Percentiles rank a stretch among this genome's conserved stretches.
Evolutionary conservation across 2,797 vertebrate species (phyloP).

Genomic region (Lindbergichthys nudifrons): DNA sequence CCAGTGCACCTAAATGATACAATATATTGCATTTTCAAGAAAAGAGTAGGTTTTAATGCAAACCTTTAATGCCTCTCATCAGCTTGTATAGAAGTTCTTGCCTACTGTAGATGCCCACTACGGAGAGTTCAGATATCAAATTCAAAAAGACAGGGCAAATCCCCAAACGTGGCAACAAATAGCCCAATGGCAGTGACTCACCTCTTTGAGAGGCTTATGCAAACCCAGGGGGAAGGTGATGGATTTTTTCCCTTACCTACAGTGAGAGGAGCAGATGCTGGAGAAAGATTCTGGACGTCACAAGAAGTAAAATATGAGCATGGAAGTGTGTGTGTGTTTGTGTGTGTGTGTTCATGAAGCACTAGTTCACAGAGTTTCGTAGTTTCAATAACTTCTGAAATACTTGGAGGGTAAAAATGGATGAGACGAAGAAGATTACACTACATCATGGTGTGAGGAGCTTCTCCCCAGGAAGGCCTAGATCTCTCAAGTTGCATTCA

Average conservation of each 20-base stretch:
- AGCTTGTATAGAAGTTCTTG: conserved; percentile 36
- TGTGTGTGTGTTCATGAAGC: conserved; percentile 52
- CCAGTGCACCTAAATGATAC: conserved; percentile 11
- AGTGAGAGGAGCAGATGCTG: conserved; percentile 88
- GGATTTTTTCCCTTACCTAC: conserved; percentile 87
- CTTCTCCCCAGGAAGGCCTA: conserved; percentile 48
- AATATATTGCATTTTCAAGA: conserved; percentile 25
- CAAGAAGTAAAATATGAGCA: conserved; percentile 84
- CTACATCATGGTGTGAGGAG: conserved; percentile 36
- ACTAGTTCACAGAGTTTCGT: conserved; percentile 72
- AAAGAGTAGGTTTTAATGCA: conserved; percentile 24
- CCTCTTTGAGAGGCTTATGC: conserved; percentile 87
- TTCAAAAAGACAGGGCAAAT: conserved; percentile 82
- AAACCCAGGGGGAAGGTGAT: conserved; percentile 88
- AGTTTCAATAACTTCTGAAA: conserved; percentile 80
- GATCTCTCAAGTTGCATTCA: conserved; percentile 45
- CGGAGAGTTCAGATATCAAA: conserved; percentile 81
- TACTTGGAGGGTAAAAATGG: conserved; percentile 71
- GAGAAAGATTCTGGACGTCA: conserved; percentile 85
- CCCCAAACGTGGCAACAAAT: conserved; percentile 85
- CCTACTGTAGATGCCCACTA: conserved; percentile 62
- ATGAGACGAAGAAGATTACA: conserved; percentile 61
- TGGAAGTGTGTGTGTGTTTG: conserved; percentile 7
- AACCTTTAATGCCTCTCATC: conserved; percentile 38
- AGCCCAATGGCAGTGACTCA: conserved; percentile 81